Evolutionary conservation across 2,888 invertebrate genomes (phyloP).

Genomic region (Tyria jacobaeae): DNA sequence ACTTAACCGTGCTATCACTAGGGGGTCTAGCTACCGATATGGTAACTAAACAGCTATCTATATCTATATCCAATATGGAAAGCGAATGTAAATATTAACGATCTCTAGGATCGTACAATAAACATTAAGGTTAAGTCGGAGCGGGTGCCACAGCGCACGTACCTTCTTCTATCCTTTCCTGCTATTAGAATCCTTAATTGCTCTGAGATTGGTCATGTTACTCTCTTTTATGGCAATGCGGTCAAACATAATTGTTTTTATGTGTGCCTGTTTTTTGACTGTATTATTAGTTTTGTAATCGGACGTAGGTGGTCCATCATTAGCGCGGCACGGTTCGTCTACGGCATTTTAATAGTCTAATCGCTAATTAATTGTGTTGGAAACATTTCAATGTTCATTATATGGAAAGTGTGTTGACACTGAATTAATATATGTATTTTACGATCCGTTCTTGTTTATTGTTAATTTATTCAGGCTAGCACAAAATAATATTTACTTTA

Average conservation of each 20-base stretch:
- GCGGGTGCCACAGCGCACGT: conserved; percentile 61
- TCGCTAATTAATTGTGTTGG: conserved; percentile 59
- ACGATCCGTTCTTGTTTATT: conserved; percentile 33
- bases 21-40: conserved; percentile 16
- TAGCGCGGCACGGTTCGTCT: conserved; percentile 65
- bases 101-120: conserved; percentile 57
- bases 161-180: conserved; percentile 73
- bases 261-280: conserved; percentile 79
- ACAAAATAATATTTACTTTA: conserved; percentile 25
- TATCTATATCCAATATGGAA: conserved; percentile 38
- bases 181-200: conserved; percentile 84
- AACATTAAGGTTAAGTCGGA: conserved; percentile 52
- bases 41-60: conserved; percentile 30
- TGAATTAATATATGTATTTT: conserved; percentile 46
- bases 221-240: conserved; percentile 84
- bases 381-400: conserved; percentile 44
- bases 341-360: conserved; percentile 71
- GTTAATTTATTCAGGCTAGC: conserved; percentile 46
- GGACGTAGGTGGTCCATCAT: conserved; percentile 78
- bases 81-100: conserved; percentile 46
- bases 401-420: conserved; percentile 49
- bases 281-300: conserved; percentile 74
- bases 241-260: conserved; percentile 85
- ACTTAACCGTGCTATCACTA: conserved; percentile 7
- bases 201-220: conserved; percentile 80